Evolutionary conservation across 2,888 invertebrate genomes (phyloP).

Genomic region (Trichacis sp.): DNA sequence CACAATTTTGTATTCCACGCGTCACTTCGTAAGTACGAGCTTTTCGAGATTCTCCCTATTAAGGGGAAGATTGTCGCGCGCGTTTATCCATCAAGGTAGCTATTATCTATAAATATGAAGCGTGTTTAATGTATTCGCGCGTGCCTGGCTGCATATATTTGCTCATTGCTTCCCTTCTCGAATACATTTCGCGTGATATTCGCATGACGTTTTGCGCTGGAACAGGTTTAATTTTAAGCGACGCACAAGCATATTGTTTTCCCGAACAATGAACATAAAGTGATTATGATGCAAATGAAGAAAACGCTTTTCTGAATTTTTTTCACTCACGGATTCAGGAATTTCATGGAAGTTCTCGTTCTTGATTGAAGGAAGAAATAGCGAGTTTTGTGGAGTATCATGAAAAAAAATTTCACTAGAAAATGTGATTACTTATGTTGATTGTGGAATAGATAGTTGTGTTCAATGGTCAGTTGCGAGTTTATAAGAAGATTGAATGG

Average conservation of each 20-base stretch:
- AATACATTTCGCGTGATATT: slow-evolving; percentile 18
- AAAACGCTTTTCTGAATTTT: slow-evolving; percentile 12
- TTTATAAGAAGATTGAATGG: too few species aligned
- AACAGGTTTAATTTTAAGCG: slow-evolving; percentile 15
- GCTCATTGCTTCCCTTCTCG: slow-evolving; percentile 10
- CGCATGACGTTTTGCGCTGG: slow-evolving; percentile 13
- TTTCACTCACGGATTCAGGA: slow-evolving; percentile 11
- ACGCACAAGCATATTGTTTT: slow-evolving; percentile 18
- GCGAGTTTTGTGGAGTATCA: too few species aligned
- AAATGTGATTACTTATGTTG: too few species aligned
- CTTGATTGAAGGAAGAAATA: too few species aligned
- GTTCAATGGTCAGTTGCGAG: too few species aligned
- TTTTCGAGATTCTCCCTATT: slow-evolving; percentile 61
- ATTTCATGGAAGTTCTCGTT: too few species aligned
- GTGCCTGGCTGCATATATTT: slow-evolving; percentile 7
- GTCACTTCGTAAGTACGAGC: slow-evolving; percentile 61
- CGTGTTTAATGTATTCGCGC: slow-evolving; percentile 15
- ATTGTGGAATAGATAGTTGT: too few species aligned
- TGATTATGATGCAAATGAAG: slow-evolving; percentile 22
- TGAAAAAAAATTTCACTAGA: too few species aligned
- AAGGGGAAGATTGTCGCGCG: slow-evolving; percentile 47
- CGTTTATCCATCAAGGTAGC: slow-evolving; percentile 17
- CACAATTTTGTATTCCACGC: slow-evolving; percentile 64
- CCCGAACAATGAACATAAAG: slow-evolving; percentile 13
- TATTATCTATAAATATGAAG: slow-evolving; percentile 2